phyloP scores from a whole-genome alignment of 1,140 invertebrate species.

The Rhyzopertha dominica region DNA sequence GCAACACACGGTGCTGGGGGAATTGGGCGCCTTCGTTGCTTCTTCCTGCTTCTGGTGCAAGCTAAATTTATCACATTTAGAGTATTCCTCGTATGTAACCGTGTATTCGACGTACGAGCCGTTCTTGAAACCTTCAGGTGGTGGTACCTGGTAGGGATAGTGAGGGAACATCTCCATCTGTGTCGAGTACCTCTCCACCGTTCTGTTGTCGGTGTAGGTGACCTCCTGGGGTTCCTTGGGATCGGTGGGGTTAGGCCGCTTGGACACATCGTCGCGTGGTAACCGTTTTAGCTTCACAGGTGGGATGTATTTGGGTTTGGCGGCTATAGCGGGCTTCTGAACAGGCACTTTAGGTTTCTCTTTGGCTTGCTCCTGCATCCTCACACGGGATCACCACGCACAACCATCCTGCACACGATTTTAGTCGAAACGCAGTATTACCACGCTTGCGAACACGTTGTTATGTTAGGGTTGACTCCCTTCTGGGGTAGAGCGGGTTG shows the following conservation, averaged over 20 bases:
- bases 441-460: conserved; percentile 38
- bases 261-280: neutral
- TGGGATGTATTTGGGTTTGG: conserved; percentile 42
- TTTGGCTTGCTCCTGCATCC: conserved; percentile 31
- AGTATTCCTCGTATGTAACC: conserved; percentile 22
- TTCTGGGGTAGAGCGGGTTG: conserved; percentile 28
- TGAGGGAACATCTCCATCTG: too few relatives aligned
- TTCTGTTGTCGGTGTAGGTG: conserved; percentile 16
- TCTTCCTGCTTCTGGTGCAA: conserved; percentile 28
- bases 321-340: conserved; percentile 41
- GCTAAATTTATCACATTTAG: conserved; percentile 35
- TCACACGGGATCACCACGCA: conserved; percentile 1
- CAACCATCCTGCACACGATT: neutral
- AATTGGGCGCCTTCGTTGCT: conserved; percentile 35
- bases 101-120: conserved; percentile 16
- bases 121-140: too few relatives aligned
- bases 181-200: conserved; percentile 14
- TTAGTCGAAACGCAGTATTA: conserved; percentile 19
- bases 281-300: conserved; percentile 31
- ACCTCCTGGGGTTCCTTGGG: conserved; percentile 6
- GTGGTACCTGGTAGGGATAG: too few relatives aligned
- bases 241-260: neutral
- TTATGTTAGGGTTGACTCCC: conserved; percentile 43
- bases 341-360: conserved; percentile 39
- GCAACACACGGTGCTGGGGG: conserved; percentile 44